Evolutionary conservation across 2,797 vertebrate genomes (phyloP), one percentile per base, ranked within the genome.

Genomic region (Urosaurus nigricauda): DNA sequence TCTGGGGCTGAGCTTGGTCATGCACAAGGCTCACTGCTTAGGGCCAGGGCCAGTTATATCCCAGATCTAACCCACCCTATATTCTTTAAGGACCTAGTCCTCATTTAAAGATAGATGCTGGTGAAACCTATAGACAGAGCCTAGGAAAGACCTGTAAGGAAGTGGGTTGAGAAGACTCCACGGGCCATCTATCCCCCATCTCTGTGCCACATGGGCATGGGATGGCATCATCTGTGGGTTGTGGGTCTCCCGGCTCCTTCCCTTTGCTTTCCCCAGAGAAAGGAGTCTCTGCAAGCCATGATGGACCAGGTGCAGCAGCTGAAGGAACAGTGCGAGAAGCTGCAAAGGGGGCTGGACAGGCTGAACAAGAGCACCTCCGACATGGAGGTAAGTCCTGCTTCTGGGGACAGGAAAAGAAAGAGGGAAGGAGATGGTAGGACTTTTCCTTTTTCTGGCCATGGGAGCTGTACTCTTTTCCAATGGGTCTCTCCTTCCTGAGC

Each of bases 271-370:
- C 29, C 35, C 2, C 86, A 97, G 95, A 91, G 94, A 13, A 90
- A 92, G 82, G 94, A 93, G 19, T 95, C 94, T 0, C 8, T 93
- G 91, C 82, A 86, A 63, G 87, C 37, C 84, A 68, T 95, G 86
- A 93, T 93, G 80, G 85, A 58, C 0, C 89, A 94, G 43, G 89
- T 96, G n/a, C 75, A 91, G 3, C 32, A 70, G 16, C 87, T 96
- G 79, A 94, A 94, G 84, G 84, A 92, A 47, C 94, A 95, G 37
- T 87, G 93, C 4, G 4, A 35, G 0, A 60, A 92, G 40, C 93
- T 97, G 82, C 93, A 96, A 88, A 90, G 85, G 47, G 71, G 85
- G 2, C 84, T 83, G 0, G 93, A 95, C 2, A 83, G 1, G 32
- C 78, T 97, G 58, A 92, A 90, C 51, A 40, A 40, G 37, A 90